phyloP scores from a whole-genome alignment of 2,888 invertebrate genomes.

The Agrotis segetum region DNA sequence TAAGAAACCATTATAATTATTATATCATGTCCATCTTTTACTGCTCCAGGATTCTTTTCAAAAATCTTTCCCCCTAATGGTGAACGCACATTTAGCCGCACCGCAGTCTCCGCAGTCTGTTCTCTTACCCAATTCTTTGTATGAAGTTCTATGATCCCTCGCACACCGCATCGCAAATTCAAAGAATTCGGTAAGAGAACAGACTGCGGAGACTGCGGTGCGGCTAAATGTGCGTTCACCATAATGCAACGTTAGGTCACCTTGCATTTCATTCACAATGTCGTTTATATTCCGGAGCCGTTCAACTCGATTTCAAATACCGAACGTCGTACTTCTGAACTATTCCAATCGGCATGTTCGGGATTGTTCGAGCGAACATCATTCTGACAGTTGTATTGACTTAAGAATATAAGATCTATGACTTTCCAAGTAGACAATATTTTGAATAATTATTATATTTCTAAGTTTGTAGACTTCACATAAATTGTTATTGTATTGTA shows the following conservation, averaged over 20 bases:
- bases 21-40: not conserved
- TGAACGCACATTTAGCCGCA: too few species aligned
- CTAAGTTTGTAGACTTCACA: constrained; percentile 3
- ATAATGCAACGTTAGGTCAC: not conserved
- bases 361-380: constrained; percentile 52
- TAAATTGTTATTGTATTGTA: not conserved
- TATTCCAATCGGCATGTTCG: constrained; percentile 79
- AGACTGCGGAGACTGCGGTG: too few species aligned
- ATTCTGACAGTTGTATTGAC: constrained; percentile 49
- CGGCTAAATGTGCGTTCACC: too few species aligned
- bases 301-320: constrained; percentile 59
- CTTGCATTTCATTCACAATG: constrained; percentile 17
- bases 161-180: too few species aligned
- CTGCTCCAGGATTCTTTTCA: not conserved
- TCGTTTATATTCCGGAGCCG: constrained; percentile 40
- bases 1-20: not conserved
- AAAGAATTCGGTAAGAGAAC: too few species aligned
- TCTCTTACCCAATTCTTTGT: too few species aligned
- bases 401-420: constrained; percentile 33
- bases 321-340: constrained; percentile 66
- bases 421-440: constrained; percentile 15
- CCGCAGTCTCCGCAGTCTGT: too few species aligned
- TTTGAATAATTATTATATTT: constrained; percentile 32
- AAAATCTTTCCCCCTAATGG: not conserved
- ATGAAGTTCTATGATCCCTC: too few species aligned